Base-by-base conservation (phyloP, 2,797 vertebrate genomes). In the Myripristis jacobus region DNA sequence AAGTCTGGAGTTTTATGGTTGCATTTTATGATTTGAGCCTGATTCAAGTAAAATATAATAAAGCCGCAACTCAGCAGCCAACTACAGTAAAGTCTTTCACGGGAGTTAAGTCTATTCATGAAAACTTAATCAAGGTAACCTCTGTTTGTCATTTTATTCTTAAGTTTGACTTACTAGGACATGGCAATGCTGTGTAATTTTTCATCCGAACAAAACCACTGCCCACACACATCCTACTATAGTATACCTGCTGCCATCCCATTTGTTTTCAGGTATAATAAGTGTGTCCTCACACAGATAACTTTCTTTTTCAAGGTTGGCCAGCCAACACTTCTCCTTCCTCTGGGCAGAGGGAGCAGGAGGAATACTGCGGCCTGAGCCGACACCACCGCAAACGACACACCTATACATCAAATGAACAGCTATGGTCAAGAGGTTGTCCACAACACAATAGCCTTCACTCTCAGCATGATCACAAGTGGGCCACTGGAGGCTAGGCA, bases 231-330 rank as follows among this genome's bases (percentile, higher is more conserved):
- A 44, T 75, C 54, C 31, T 29, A 43, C 44, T 48, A 51, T 54
- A 6, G 8, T 29, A 41, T 41, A 60, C 46, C 51, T 68, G 15
- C 66, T 51, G 51, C 63, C 47, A 50, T 70, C 46, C 74, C 70
- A 71, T 77, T 81, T 77, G 59, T 87, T 86, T 82, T 34, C 55
- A 77, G 79, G 60, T 69, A 78, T 64, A 71, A 74, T 77, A 70
- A 55, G 57, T 63, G 55, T 67, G 82, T 87, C 81, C 75, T 84
- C 64, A 70, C 73, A 62, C 19, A 67, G 66, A 76, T 55, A 80
- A 88, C 83, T 88, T 87, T 77, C 47, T 62, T 70, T 88, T 87
- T 89, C 90, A 92, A 90, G 87, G 90, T 91, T 86, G 79, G 57
- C 73, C 74, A 66, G 57, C 66, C 79, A 79, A 88, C 83, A 83